Percentiles rank a stretch among this genome's conserved stretches.
Conservation (phyloP, 2,113 vertebrate species). For the Illadopsis cleaveri region DNA sequence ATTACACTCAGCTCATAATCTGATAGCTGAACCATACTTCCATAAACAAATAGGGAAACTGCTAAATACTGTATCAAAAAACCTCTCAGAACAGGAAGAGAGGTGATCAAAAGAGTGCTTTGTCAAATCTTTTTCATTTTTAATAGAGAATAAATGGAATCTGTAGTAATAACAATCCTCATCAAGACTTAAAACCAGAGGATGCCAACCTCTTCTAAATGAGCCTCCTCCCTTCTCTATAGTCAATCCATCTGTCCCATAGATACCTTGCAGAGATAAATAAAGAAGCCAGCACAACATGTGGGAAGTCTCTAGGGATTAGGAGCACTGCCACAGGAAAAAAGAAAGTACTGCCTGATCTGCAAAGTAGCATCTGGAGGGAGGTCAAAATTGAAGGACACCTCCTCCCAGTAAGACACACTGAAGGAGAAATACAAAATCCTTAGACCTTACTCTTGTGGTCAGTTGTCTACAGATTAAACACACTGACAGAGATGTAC, state of each 20-base stretch:
- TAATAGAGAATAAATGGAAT: constrained; percentile 31
- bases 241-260: background rate
- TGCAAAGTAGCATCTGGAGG: constrained; percentile 43
- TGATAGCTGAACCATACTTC: background rate
- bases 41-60: background rate
- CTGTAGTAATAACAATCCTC: background rate
- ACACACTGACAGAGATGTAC: background rate
- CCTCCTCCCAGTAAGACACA: background rate
- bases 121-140: background rate
- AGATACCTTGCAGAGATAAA: background rate
- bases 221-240: background rate
- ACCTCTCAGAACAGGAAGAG: background rate
- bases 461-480: background rate
- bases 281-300: background rate
- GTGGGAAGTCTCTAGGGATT: background rate
- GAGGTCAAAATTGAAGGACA: constrained; percentile 41
- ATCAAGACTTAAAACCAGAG: background rate
- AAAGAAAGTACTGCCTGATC: constrained; percentile 6
- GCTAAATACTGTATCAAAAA: background rate
- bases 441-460: background rate
- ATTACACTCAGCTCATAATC: background rate
- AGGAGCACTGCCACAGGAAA: background rate
- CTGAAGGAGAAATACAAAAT: background rate
- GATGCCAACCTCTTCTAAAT: background rate
- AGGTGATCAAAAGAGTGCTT: background rate